Conservation (phyloP, 2,797 vertebrate species). For the Crypturellus tataupa region DNA sequence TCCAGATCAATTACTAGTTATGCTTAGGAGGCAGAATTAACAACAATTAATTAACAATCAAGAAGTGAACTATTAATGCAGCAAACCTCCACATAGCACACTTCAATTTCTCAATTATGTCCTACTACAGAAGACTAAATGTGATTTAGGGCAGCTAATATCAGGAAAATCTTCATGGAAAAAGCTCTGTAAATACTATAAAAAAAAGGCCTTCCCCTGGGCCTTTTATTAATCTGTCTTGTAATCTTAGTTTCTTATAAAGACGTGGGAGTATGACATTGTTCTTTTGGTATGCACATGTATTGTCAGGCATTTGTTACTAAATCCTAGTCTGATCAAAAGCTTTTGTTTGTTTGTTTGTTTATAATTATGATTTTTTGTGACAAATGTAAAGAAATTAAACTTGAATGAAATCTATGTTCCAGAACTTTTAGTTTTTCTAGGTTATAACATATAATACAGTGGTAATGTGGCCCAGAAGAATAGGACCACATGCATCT, state of each 20-base stretch:
- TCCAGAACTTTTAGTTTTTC: neutral
- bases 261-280: neutral
- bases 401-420: neutral
- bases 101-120: neutral
- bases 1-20: neutral
- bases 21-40: neutral
- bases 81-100: neutral
- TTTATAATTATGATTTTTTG: no score
- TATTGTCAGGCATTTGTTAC: neutral
- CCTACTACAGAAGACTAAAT: neutral
- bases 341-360: no score
- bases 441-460: neutral
- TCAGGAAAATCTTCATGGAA: neutral
- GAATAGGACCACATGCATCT: neutral
- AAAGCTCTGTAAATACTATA: neutral
- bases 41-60: neutral
- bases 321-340: neutral
- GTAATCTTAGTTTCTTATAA: neutral
- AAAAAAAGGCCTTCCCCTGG: neutral
- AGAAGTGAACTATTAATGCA: neutral
- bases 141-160: neutral
- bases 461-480: neutral
- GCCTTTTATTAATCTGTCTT: neutral
- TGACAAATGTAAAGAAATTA: neutral
- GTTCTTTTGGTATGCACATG: neutral